Evolutionary conservation across 2,797 vertebrate genomes (phyloP), one percentile per base, ranked within the genome.

Genomic region (Neomorphus geoffroyi): DNA sequence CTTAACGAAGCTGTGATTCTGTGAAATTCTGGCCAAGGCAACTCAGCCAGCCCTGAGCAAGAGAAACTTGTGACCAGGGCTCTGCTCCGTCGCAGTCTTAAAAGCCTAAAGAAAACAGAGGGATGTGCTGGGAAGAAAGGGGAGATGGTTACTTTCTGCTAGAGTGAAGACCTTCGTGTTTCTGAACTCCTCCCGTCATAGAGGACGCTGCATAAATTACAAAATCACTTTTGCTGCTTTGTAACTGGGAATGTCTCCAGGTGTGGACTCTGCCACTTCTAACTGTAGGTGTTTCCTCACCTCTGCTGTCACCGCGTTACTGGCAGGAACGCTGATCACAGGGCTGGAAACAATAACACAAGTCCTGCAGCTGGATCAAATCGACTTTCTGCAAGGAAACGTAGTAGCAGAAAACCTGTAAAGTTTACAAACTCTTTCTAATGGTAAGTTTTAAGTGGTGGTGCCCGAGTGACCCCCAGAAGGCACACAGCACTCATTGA

Each of bases 361-460:
- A 79, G 21, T 51, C 26, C 33, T 88, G 45, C 56, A 94, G 85
- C 70, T 95, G 85, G 90, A 83, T 66, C 53, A 9, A 87, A 77
- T 82, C 35, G 77, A 78, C 24, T 79, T 74, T 83, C 24, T 45
- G 65, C 75, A 81, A 50, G 90, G 70, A 62, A 93, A 93, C 69
- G 64, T 22, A 11, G 56, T 67, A 96, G 83, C 57, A 62, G 67
- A 80, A 67, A 96, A 67, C n/a, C 39, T 92, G 80, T 70, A 60
- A 92, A 93, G 77, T 78, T 94, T 80, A 72, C 90, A 96, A 87
- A 95, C 43, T 70, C 45, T 5, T 62, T 28, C 23, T 33, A 62
- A 1, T 30, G 80, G 50, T 60, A 35, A 43, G 21, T 58, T 41
- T 26, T 5, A 80, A 77, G 74, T 75, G 32, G 32, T 84, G 32